Evolutionary conservation across 37 sponge, comb jelly and placozoan genomes (phyloP).

Genomic region (Halichondria panicea): DNA sequence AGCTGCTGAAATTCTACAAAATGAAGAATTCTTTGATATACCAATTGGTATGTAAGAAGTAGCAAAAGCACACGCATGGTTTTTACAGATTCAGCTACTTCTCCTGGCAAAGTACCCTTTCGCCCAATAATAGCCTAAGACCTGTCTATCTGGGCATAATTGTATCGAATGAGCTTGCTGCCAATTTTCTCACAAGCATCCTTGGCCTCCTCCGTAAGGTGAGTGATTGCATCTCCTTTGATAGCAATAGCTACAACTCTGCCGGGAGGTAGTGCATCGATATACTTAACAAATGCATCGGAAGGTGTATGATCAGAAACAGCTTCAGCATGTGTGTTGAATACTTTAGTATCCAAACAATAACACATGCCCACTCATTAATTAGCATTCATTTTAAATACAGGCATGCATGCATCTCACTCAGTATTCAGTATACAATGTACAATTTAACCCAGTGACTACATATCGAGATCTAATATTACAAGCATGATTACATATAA

Average conservation of each 20-base stretch:
- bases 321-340: not conserved
- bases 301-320: too few relatives aligned
- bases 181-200: too few relatives aligned
- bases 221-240: not conserved
- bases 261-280: not conserved
- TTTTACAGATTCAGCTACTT: not conserved
- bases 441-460: too few relatives aligned
- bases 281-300: not conserved
- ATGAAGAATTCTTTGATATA: too few relatives aligned
- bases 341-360: not conserved
- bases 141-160: not conserved
- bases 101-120: not conserved
- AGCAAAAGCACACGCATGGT: not conserved
- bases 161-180: not conserved
- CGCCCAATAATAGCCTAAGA: not conserved
- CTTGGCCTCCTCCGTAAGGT: not conserved
- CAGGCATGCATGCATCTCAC: too few relatives aligned
- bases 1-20: too few relatives aligned
- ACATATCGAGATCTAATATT: too few relatives aligned
- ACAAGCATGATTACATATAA: too few relatives aligned
- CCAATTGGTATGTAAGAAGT: too few relatives aligned
- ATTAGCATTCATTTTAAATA: too few relatives aligned
- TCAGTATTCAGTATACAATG: too few relatives aligned
- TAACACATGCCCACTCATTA: too few relatives aligned
- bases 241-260: conserved; percentile 1